phyloP scores from a whole-genome alignment of 2,113 vertebrate species.

The Larimichthys crocea region DNA sequence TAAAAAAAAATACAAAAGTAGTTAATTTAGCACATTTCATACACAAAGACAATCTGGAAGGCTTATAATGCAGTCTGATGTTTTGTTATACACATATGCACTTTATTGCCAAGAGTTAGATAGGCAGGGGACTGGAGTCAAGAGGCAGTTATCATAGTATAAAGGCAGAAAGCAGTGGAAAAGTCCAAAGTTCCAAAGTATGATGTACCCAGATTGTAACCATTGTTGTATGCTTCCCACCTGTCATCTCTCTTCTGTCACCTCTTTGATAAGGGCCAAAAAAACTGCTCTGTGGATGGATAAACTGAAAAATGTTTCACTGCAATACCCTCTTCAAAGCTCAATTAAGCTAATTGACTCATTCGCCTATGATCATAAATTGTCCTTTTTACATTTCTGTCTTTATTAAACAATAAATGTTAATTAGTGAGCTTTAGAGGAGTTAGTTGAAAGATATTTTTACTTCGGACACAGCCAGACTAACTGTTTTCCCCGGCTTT shows the following conservation, averaged over 20 bases:
- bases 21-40: not conserved
- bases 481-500: not conserved
- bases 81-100: not conserved
- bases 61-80: fast-evolving
- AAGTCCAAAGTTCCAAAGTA: not conserved
- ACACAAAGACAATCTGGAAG: not conserved
- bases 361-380: too few species aligned
- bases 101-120: not conserved
- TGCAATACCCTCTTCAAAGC: not conserved
- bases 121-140: too few species aligned
- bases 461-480: not conserved
- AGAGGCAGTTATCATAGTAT: not conserved
- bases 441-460: too few species aligned
- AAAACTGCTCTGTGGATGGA: too few species aligned
- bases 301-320: too few species aligned
- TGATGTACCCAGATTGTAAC: not conserved
- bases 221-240: not conserved
- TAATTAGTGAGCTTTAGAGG: too few species aligned
- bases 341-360: not conserved
- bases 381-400: not conserved
- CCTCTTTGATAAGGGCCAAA: too few species aligned
- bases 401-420: too few species aligned
- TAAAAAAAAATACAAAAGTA: slow-evolving; percentile 24
- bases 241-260: not conserved
- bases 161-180: not conserved